Conservation (phyloP, 2,888 invertebrate genomes). For the Amphimallon solstitiale region DNA sequence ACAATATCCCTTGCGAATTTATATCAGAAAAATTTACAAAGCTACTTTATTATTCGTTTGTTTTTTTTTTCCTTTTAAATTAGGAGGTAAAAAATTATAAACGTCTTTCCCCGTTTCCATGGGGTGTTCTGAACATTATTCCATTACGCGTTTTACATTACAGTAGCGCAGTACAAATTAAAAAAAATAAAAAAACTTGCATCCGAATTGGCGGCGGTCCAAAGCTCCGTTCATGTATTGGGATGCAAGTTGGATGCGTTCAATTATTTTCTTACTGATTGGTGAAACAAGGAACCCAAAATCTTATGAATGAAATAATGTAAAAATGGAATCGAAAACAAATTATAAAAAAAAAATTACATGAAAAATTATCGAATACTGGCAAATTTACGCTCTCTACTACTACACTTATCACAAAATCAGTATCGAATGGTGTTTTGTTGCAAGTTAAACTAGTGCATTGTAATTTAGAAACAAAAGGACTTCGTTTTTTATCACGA, state of each 20-base stretch:
- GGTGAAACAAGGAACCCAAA: conserved; percentile 50
- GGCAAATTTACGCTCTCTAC: conserved; percentile 48
- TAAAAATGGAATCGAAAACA: not conserved
- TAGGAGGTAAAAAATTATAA: conserved; percentile 54
- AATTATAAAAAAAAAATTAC: conserved; percentile 42
- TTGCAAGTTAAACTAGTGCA: conserved; percentile 53
- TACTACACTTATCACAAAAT: conserved; percentile 55
- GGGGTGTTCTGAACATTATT: conserved; percentile 59
- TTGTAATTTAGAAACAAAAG: conserved; percentile 44
- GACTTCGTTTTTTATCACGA: conserved; percentile 26
- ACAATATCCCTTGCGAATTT: conserved; percentile 76
- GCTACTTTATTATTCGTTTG: conserved; percentile 64
- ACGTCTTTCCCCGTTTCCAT: conserved; percentile 31
- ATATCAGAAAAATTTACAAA: conserved; percentile 75
- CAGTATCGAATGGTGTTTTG: conserved; percentile 35
- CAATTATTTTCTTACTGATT: conserved; percentile 51
- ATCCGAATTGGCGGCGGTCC: conserved; percentile 21
- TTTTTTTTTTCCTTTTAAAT: conserved; percentile 50
- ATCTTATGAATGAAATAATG: not conserved
- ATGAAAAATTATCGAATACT: conserved; percentile 50
- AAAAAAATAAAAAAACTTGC: conserved; percentile 34
- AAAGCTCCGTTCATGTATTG: conserved; percentile 39
- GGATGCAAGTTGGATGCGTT: conserved; percentile 39
- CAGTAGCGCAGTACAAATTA: conserved; percentile 53
- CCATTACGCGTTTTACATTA: conserved; percentile 47